Percentiles rank a stretch among this genome's conserved stretches.
phyloP scores from a whole-genome alignment of 2,888 invertebrate species.

The Spodoptera exigua region DNA sequence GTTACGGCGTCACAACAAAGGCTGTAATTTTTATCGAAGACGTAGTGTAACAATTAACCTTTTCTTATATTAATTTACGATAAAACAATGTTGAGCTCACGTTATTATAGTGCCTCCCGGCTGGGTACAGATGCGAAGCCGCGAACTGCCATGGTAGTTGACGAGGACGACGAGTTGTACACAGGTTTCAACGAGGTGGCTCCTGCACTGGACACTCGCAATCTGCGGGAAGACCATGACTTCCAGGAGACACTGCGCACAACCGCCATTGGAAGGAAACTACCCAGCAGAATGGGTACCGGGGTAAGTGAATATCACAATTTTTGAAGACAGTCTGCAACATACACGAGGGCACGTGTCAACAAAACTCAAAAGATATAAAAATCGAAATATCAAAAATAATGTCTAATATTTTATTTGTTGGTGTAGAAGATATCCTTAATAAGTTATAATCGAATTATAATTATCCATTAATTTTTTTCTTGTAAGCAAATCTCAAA shows the following conservation, averaged over 20 bases:
- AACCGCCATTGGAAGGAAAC: constrained; percentile 92
- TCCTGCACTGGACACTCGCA: constrained; percentile 91
- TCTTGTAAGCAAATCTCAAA: too few species aligned
- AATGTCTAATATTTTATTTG: too few species aligned
- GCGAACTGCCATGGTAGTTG: constrained; percentile 79
- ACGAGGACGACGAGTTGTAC: constrained; percentile 91
- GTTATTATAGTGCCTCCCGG: constrained; percentile 81
- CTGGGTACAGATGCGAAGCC: constrained; percentile 79
- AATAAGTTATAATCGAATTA: too few species aligned
- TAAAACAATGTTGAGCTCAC: constrained; percentile 77
- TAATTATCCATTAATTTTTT: too few species aligned
- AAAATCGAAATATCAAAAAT: too few species aligned
- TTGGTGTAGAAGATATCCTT: too few species aligned
- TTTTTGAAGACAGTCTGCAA: constrained; percentile 21
- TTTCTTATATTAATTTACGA: constrained; percentile 10
- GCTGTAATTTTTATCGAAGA: constrained; percentile 26
- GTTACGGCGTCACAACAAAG: constrained; percentile 86
- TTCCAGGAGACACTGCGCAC: constrained; percentile 94
- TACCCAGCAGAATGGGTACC: constrained; percentile 88
- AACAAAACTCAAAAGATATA: too few species aligned
- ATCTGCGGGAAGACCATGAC: constrained; percentile 92
- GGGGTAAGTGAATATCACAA: constrained; percentile 70
- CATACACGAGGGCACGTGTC: constrained; percentile 8
- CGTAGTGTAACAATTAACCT: constrained; percentile 4
- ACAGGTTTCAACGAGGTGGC: constrained; percentile 92